Percentiles rank a stretch among this genome's conserved stretches.
Evolutionary conservation across 2,113 vertebrate genomes (phyloP).

Genomic region (Sinosuthora webbiana): DNA sequence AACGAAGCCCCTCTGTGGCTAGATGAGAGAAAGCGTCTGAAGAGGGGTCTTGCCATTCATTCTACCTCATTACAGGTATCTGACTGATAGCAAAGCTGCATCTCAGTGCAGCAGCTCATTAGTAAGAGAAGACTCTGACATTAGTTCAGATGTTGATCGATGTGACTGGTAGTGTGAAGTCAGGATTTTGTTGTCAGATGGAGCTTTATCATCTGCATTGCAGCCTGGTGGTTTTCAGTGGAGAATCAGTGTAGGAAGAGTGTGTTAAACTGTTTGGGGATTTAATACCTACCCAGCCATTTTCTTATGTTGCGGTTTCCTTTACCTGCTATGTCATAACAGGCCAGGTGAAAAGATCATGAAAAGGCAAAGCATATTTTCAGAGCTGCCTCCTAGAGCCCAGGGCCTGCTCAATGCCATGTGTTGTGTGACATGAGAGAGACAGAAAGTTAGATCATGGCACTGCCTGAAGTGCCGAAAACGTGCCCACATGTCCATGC

Average conservation of each 20-base stretch:
- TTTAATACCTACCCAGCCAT: not conserved
- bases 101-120: constrained; percentile 70
- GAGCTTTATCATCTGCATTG: constrained; percentile 52
- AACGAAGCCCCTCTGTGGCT: constrained; percentile 19
- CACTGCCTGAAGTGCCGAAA: not conserved
- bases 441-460: not conserved
- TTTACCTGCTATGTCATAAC: not conserved
- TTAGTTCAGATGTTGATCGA: constrained; percentile 76
- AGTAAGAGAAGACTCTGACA: constrained; percentile 74
- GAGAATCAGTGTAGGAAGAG: not conserved
- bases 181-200: constrained; percentile 52
- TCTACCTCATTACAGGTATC: constrained; percentile 65
- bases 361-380: not conserved
- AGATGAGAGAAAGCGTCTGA: constrained; percentile 50
- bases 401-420: rapidly evolving
- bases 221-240: constrained; percentile 32
- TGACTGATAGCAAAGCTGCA: constrained; percentile 60
- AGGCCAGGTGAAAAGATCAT: not conserved
- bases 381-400: not conserved
- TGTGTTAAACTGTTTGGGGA: constrained; percentile 41
- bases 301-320: not conserved
- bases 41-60: constrained; percentile 43
- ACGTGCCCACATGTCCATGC: rapidly evolving
- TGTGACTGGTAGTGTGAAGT: constrained; percentile 67
- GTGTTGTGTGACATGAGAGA: not conserved